Evolutionary conservation across 2,888 invertebrate species (phyloP).

Genomic region (Microplitis deprimator): DNA sequence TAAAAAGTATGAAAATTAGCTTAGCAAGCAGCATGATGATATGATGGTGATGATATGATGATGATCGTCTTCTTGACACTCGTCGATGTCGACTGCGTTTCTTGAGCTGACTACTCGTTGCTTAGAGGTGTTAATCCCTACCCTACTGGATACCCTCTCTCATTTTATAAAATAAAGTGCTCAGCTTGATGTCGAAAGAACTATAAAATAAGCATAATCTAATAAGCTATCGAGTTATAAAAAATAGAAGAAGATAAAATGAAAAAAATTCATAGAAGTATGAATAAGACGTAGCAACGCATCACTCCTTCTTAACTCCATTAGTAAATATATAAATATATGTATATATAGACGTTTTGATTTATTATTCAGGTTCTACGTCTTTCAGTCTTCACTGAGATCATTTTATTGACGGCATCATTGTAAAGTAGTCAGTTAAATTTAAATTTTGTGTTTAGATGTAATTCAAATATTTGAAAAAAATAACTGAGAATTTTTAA

Average conservation of each 20-base stretch:
- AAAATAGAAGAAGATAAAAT: slow-evolving; percentile 34
- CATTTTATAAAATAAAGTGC: slow-evolving; percentile 5
- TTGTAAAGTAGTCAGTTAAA: no score
- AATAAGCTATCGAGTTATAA: not conserved
- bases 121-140: slow-evolving; percentile 36
- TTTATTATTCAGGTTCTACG: no score
- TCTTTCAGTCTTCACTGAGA: no score
- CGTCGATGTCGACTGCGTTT: slow-evolving; percentile 54
- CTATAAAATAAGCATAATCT: slow-evolving; percentile 1
- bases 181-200: not conserved
- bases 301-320: slow-evolving; percentile 8
- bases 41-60: not conserved
- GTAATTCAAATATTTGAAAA: not conserved
- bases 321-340: not conserved
- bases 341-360: not conserved
- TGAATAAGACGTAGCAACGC: slow-evolving; percentile 4
- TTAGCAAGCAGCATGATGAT: slow-evolving; percentile 53
- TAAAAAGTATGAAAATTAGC: slow-evolving; percentile 51
- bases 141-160: slow-evolving; percentile 21
- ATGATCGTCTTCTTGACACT: slow-evolving; percentile 54
- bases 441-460: not conserved
- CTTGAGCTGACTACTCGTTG: slow-evolving; percentile 27
- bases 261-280: slow-evolving; percentile 41
- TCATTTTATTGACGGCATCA: no score
- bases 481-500: not conserved